Evolutionary conservation across 2,113 vertebrate species (phyloP).

Genomic region (Junco hyemalis): DNA sequence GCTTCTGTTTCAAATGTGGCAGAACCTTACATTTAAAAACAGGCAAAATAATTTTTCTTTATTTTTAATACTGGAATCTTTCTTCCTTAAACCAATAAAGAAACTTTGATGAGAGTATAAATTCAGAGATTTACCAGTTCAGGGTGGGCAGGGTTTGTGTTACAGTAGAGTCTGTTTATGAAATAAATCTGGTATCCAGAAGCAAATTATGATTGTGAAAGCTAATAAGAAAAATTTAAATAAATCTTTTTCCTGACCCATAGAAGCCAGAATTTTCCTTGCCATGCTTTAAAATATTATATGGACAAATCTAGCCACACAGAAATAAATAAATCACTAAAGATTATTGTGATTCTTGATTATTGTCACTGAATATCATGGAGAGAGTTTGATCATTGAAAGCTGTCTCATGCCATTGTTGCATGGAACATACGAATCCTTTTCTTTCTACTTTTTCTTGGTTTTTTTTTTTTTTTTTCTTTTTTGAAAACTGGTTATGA

Average conservation of each 20-base stretch:
- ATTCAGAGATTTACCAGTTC: background rate
- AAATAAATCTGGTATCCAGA: background rate
- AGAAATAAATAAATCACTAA: background rate
- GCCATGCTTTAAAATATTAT: background rate
- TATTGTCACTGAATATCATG: background rate
- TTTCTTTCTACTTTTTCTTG: background rate
- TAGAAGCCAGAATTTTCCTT: background rate
- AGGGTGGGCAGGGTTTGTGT: accelerated
- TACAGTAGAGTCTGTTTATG: background rate
- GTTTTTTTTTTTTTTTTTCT: background rate
- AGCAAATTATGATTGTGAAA: background rate
- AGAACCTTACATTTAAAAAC: background rate
- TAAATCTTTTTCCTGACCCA: background rate
- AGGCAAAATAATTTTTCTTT: background rate
- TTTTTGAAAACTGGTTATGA: background rate
- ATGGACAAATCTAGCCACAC: background rate
- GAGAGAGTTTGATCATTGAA: background rate
- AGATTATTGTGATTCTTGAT: background rate
- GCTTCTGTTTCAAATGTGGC: background rate
- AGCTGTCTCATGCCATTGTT: background rate
- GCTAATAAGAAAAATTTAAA: background rate
- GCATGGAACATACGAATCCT: accelerated
- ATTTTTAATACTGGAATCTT: background rate
- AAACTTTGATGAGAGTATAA: background rate
- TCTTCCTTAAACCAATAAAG: background rate